These are phyloP conservation scores for Xiphophorus maculatus DNA, from an alignment of 2,113 vertebrate species.

Conservation along the genomic window DNA sequence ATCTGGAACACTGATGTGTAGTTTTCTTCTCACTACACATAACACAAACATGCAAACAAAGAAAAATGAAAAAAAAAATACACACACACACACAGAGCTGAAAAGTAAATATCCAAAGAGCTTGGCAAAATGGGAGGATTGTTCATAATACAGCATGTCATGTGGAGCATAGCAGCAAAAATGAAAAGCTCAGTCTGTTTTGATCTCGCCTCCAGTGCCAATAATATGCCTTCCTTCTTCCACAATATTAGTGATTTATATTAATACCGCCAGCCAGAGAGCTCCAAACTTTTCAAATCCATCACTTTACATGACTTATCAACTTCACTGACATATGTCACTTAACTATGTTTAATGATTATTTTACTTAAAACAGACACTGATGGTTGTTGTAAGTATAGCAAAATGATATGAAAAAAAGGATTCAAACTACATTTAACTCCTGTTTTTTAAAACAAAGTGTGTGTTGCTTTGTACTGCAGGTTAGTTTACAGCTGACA, in stretches of 20 bases:
- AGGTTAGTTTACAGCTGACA: conserved; percentile 48
- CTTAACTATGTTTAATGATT: background rate
- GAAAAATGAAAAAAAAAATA: conserved; percentile 22
- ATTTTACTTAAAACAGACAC: background rate
- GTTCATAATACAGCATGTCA: conserved; percentile 24
- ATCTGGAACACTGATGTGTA: background rate
- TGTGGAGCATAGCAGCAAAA: conserved; percentile 17
- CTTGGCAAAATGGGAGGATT: conserved; percentile 11
- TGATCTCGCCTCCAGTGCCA: conserved; percentile 17
- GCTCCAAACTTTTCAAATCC: background rate
- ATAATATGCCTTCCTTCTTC: conserved; percentile 5
- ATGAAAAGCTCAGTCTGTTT: conserved; percentile 31
- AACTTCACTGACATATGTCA: background rate
- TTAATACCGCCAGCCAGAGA: background rate
- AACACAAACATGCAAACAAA: conserved; percentile 15
- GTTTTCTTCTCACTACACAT: conserved; percentile 3
- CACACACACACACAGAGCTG: background rate
- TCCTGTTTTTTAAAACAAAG: conserved; percentile 12
- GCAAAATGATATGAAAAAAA: background rate
- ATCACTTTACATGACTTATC: background rate
- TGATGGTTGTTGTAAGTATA: conserved; percentile 1
- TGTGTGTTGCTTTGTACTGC: conserved; percentile 26
- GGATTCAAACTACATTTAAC: background rate
- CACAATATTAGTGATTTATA: conserved; percentile 5
- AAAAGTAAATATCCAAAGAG: conserved; percentile 5